Evolutionary conservation across 1,140 invertebrate species (phyloP).

Genomic region (Drosophila aff.): DNA sequence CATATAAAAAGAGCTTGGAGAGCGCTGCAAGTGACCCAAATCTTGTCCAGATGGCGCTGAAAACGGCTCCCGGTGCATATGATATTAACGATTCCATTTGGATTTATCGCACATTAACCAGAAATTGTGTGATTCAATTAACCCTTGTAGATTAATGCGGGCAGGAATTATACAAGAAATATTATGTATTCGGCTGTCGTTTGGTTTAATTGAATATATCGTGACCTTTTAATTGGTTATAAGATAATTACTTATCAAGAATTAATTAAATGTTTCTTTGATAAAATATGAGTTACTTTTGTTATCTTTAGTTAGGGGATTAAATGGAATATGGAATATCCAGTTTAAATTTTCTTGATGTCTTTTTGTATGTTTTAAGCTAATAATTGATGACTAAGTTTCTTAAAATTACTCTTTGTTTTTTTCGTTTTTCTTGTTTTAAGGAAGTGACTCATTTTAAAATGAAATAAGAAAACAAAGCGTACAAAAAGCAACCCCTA

Average conservation of each 20-base stretch:
- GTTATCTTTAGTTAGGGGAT: neutral
- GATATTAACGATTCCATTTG: constrained; percentile 21
- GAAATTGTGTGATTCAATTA: constrained; percentile 43
- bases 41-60: constrained; percentile 19
- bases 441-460: neutral
- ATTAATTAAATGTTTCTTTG: neutral
- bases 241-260: neutral
- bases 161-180: constrained; percentile 8
- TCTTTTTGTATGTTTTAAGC: neutral
- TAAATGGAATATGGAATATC: neutral
- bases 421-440: neutral
- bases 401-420: neutral
- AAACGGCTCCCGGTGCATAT: neutral
- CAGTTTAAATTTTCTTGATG: neutral
- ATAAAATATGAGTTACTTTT: too few species aligned
- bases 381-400: neutral
- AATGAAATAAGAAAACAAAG: neutral
- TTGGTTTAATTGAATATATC: constrained; percentile 9
- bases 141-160: constrained; percentile 45
- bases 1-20: constrained; percentile 6
- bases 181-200: neutral
- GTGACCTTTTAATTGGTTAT: constrained; percentile 32
- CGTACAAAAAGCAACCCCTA: neutral
- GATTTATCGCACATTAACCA: constrained; percentile 28
- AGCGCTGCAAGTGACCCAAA: constrained; percentile 36